phyloP scores from a whole-genome alignment of 2,888 invertebrate species.

The Dendrolimus pini region DNA sequence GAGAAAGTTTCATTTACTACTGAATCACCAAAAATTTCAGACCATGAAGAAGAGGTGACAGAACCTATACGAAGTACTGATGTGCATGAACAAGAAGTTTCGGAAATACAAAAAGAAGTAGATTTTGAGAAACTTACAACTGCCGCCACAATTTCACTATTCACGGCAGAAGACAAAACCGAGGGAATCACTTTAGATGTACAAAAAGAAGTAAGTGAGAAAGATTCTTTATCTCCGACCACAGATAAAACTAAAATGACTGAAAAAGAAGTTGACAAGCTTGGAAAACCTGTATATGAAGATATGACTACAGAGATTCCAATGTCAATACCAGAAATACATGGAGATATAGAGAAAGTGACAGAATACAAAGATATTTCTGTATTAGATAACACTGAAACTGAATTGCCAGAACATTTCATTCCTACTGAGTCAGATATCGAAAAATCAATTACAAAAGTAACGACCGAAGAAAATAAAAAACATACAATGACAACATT shows the following conservation, averaged over 20 bases:
- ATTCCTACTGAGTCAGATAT: not conserved
- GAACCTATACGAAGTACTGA: not conserved
- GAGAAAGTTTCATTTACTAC: not conserved
- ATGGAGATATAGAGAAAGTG: not conserved
- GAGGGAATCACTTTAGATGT: not conserved
- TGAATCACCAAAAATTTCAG: not conserved
- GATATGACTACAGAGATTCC: not conserved
- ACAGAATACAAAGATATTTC: not conserved
- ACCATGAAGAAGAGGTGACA: not conserved
- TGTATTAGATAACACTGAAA: not conserved
- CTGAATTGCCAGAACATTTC: not conserved
- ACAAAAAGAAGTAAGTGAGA: not conserved
- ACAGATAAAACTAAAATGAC: not conserved
- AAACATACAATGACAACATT: not conserved
- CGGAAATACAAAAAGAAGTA: not conserved
- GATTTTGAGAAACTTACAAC: not conserved
- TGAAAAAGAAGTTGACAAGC: not conserved
- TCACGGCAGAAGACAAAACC: not conserved
- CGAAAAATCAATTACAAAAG: not conserved
- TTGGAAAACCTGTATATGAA: not conserved
- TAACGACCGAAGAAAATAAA: not conserved
- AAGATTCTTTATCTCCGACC: not conserved
- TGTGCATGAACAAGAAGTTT: not conserved
- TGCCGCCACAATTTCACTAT: not conserved
- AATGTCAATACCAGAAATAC: not conserved